Percentiles rank a stretch among this genome's conserved stretches.
These are phyloP conservation scores for Geopemphigus sp. DNA, from an alignment of 1,140 invertebrate species.

Conservation along the genomic window DNA sequence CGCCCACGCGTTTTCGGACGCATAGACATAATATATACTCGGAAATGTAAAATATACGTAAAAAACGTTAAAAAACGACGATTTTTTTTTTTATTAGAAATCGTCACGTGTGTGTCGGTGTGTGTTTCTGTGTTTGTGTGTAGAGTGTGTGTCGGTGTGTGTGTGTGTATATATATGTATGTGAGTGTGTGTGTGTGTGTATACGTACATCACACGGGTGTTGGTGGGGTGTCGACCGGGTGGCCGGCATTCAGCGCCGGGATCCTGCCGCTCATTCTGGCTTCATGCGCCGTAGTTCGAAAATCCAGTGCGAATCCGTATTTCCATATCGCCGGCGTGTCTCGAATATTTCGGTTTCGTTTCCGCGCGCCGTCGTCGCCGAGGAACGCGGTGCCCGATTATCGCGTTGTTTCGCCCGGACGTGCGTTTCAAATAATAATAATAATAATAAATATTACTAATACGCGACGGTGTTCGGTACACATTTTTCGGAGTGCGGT, in stretches of 20 bases:
- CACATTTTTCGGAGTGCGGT: no score
- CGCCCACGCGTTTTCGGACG: neutral
- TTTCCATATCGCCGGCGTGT: constrained; percentile 17
- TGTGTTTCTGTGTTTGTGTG: no score
- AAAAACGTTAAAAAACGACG: constrained; percentile 17
- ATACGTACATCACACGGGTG: neutral
- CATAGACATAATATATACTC: neutral
- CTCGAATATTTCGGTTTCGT: constrained; percentile 7
- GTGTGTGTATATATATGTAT: no score
- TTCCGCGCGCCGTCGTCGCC: neutral
- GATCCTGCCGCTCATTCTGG: constrained; percentile 47
- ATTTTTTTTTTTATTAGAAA: constrained; percentile 21
- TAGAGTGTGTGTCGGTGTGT: no score
- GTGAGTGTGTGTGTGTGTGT: no score
- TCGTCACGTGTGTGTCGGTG: constrained; percentile 29
- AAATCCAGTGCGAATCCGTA: constrained; percentile 46
- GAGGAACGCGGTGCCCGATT: no score
- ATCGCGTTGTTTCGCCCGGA: neutral
- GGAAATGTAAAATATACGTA: no score
- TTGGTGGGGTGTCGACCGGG: constrained; percentile 48
- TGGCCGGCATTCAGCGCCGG: constrained; percentile 36
- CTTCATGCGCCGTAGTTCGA: constrained; percentile 47
- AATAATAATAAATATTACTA: no score
- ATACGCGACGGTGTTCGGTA: no score
- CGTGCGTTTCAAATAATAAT: neutral